phyloP scores from a whole-genome alignment of 2,888 invertebrate genomes.

The Marronus borbonicus region DNA sequence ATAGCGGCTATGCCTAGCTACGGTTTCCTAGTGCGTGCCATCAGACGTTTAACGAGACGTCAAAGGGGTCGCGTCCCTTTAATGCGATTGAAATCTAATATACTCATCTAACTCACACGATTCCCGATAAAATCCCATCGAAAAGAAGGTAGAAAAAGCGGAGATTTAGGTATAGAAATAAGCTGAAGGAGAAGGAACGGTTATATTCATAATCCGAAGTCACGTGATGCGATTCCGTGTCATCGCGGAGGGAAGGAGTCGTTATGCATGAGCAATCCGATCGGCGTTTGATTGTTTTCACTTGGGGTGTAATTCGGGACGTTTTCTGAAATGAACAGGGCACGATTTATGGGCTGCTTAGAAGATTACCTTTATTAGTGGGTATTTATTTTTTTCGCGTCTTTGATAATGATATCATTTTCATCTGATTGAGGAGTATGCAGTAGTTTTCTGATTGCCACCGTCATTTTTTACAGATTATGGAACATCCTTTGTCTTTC shows the following conservation, averaged over 20 bases:
- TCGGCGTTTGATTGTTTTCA: conserved; percentile 23
- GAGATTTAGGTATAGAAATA: neutral
- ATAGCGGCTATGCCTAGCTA: too few species aligned
- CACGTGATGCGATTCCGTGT: conserved; percentile 2
- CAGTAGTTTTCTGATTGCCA: too few species aligned
- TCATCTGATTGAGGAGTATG: too few species aligned
- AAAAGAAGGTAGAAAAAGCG: neutral
- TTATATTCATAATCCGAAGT: neutral
- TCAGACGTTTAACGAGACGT: neutral
- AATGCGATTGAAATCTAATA: conserved; percentile 10
- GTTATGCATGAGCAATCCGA: conserved; percentile 7
- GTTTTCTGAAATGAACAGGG: neutral
- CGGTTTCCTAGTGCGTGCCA: neutral
- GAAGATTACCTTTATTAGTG: neutral
- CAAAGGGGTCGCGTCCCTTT: neutral
- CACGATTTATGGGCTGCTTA: neutral
- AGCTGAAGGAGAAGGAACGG: too few species aligned
- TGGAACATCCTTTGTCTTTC: too few species aligned
- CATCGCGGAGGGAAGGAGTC: neutral
- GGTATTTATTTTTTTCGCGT: too few species aligned
- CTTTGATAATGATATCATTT: too few species aligned
- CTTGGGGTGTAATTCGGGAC: conserved; percentile 12
- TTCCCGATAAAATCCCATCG: too few species aligned
- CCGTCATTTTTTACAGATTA: too few species aligned
- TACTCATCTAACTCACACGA: neutral